Evolutionary conservation across 2,888 invertebrate species (phyloP), one percentile per base, ranked within the genome.

Genomic region (Oxystoma pomonae): DNA sequence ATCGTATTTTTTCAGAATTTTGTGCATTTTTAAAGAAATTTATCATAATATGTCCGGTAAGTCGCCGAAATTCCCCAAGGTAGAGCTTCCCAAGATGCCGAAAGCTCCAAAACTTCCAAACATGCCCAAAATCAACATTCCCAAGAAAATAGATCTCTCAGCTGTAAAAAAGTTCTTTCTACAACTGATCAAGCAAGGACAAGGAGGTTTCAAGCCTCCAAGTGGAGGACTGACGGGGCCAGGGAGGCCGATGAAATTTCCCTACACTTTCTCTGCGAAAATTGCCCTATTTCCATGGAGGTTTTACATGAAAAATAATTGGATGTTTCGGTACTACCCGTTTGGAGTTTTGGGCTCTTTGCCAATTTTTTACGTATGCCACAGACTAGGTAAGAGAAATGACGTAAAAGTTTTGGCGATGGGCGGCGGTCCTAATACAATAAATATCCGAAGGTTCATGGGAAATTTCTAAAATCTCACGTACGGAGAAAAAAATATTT

Each of bases 261-360:
- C 87, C 0, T 86, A 87, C 72, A 86, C 87, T 0, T 67, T 80
- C 0, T 64, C 81, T 0, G 85, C 86, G 0, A 85, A 86, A 75
- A 1, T 87, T 1, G 81, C 76, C 0, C 83, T 83, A 70, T 87
- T 87, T 70, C 87, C 87, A 0, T 83, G 71, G 62, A 80, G 76
- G 65, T 78, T 74, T 72, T 81, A 85, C 71, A 80, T 71, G 60
- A 76, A 82, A 59, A 79, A 85, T 58, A 78, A 81, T 59, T 84
- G 84, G 83, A 66, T 81, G 1, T 77, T 75, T 61, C 80, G 74
- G 65, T 86, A 82, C 70, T 82, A 78, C 64, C 5, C 76, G 0
- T 71, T 74, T 56, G 80, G 78, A 1, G 3, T 78, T 1, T 19
- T 78, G 1, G 35, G 5, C 12, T 7, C 35, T 35, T 35, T 35